These are phyloP conservation scores for Rotaria socialis DNA, from an alignment of 2,888 invertebrate species.

Conservation along the genomic window DNA sequence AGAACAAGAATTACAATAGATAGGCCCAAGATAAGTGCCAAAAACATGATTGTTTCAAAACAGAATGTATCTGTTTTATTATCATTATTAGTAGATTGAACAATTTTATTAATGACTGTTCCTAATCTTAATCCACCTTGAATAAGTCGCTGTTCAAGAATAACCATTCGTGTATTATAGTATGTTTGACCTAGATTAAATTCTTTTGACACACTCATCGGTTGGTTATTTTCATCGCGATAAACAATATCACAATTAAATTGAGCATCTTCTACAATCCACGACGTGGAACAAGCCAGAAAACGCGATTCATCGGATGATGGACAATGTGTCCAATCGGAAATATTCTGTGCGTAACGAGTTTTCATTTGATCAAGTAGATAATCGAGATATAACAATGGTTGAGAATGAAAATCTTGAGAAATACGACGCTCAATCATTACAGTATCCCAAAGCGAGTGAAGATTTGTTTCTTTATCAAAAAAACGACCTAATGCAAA, in stretches of 20 bases:
- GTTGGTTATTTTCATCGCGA: slow-evolving; percentile 14
- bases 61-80: background rate
- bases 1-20: background rate
- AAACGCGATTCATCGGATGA: background rate
- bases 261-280: background rate
- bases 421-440: slow-evolving; percentile 22
- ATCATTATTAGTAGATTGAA: background rate
- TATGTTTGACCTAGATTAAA: background rate
- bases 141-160: slow-evolving; percentile 27
- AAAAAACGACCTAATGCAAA: background rate
- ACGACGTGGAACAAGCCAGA: background rate
- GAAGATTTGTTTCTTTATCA: background rate
- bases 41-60: background rate
- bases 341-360: background rate
- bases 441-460: slow-evolving; percentile 24
- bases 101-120: background rate
- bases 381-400: background rate
- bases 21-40: background rate
- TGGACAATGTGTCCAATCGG: slow-evolving; percentile 12
- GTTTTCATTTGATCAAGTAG: background rate
- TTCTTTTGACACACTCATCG: slow-evolving; percentile 18
- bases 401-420: slow-evolving; percentile 11
- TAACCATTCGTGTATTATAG: slow-evolving; percentile 27
- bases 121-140: slow-evolving; percentile 30
- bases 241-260: background rate